Evolutionary conservation across 2,113 vertebrate genomes (phyloP), one percentile per base, ranked within the genome.

Genomic region (Percopsis transmontana): DNA sequence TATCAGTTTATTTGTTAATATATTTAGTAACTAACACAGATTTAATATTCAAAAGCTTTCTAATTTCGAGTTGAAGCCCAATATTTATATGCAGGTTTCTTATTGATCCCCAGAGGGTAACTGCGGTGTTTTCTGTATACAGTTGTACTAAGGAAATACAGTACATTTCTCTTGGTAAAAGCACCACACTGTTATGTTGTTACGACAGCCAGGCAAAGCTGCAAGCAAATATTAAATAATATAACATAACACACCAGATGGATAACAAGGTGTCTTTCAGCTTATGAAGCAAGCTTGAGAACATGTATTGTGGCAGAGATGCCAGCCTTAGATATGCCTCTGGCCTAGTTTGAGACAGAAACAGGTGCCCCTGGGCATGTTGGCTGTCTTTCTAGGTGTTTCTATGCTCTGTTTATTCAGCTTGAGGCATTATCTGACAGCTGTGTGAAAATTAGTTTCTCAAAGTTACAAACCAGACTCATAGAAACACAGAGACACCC

Each of bases 401-500:
- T 75, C 74, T 74, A 9, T 56, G 64, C 74, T 80, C 64, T 76
- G 72, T 83, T 83, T 82, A 84, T 84, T 78, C 76, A 67, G 76
- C 83, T 87, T 11, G 23, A 78, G 77, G 81, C 77, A 2, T 47
- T 66, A 44, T 81, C 58, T 81, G 81, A 80, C 81, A 84, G 81
- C 68, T 87, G 81, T 70, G 70, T 63, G 19, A 45, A 82, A 84
- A 79, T 55, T 52, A 72, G 74, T 68, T 69, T 65, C 64, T 72
- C 66, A 74, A 74, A 85, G 61, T 77, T 68, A 61, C 71, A 74
- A 74, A 78, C 42, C 42, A n/a, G 47, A 55, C 68, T 56, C 57
- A 24, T 67, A 55, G 66, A 50, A 69, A 85, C 70, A 66, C 45
- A 42, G 44, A 74, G 66, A 58, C 53, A 48, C 69, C 5, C 20